Percentiles rank a stretch among this genome's conserved stretches.
These are phyloP conservation scores for Enteromius treurensis DNA, from an alignment of 2,797 vertebrate species.

Conservation along the genomic window DNA sequence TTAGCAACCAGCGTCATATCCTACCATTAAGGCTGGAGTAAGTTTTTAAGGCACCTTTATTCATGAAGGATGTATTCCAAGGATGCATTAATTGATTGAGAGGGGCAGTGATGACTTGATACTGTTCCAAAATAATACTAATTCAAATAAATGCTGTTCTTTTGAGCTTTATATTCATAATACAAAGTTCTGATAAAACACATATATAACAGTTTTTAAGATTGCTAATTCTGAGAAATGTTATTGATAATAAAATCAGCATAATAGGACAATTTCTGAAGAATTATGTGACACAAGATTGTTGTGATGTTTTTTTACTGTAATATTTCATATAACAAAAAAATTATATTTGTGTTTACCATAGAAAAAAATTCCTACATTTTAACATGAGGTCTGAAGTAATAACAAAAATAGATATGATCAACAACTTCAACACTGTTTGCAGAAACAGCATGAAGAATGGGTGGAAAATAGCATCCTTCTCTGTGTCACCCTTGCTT, in stretches of 20 bases:
- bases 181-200: neutral
- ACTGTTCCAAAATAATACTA: neutral
- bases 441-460: slow-evolving; percentile 19
- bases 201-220: neutral
- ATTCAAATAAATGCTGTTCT: neutral
- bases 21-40: neutral
- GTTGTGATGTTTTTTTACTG: neutral
- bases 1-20: neutral
- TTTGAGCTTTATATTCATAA: neutral
- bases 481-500: slow-evolving; percentile 31
- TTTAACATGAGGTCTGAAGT: slow-evolving; percentile 1
- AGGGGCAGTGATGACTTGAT: neutral
- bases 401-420: slow-evolving; percentile 28
- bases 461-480: slow-evolving; percentile 48
- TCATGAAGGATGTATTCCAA: neutral
- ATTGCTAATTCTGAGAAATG: neutral
- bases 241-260: neutral
- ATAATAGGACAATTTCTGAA: slow-evolving; percentile 1
- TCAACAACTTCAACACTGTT: slow-evolving; percentile 37
- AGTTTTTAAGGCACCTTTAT: neutral
- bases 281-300: neutral
- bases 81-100: neutral
- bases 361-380: neutral
- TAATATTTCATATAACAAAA: neutral
- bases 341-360: neutral